phyloP scores from a whole-genome alignment of 2,113 vertebrate genomes.

The Sciurus niger region DNA sequence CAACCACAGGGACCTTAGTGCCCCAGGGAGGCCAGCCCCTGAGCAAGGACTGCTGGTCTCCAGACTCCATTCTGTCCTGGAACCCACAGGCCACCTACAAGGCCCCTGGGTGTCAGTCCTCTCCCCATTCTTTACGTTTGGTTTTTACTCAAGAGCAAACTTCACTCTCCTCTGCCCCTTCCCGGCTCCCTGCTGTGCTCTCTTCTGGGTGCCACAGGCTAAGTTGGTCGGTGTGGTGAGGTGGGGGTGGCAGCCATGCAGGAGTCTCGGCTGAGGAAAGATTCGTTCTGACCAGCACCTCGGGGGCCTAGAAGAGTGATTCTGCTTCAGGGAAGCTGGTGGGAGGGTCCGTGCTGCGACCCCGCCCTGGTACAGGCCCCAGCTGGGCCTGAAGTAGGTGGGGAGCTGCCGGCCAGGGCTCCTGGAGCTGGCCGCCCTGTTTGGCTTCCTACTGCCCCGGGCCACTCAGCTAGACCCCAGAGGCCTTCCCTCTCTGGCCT shows the following conservation, averaged over 20 bases:
- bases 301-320: background rate
- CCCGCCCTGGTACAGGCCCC: background rate
- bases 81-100: fast-evolving
- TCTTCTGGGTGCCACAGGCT: background rate
- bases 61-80: background rate
- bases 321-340: background rate
- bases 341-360: background rate
- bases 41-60: background rate
- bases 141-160: background rate
- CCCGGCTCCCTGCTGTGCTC: background rate
- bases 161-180: fast-evolving
- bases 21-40: background rate
- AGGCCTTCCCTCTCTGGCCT: background rate
- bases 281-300: background rate
- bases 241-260: too few species aligned
- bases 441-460: background rate
- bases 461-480: background rate
- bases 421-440: background rate
- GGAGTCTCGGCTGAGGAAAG: background rate
- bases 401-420: background rate
- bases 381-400: background rate
- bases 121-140: background rate
- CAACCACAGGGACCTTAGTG: background rate
- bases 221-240: background rate
- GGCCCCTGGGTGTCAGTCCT: background rate